Percentiles rank a stretch among this genome's conserved stretches.
phyloP scores from a whole-genome alignment of 2,113 vertebrate species.

The Taxidea taxus region DNA sequence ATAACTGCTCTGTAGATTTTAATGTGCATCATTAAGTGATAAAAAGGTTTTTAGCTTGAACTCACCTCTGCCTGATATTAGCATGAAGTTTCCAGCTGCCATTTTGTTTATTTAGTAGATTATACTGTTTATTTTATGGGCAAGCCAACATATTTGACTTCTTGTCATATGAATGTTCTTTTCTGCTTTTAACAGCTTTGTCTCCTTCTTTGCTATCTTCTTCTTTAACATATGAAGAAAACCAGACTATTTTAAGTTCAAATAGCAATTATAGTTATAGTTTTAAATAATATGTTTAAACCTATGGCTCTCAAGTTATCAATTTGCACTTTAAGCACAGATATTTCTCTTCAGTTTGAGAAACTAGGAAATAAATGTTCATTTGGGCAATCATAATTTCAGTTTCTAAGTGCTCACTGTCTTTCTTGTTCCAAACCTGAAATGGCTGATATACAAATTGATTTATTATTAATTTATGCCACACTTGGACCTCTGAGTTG shows the following conservation, averaged over 20 bases:
- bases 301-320: not conserved
- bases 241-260: not conserved
- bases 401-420: not conserved
- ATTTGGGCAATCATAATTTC: not conserved
- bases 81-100: not conserved
- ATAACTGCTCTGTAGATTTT: not conserved
- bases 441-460: not conserved
- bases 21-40: not conserved
- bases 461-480: not conserved
- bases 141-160: not conserved
- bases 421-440: not conserved
- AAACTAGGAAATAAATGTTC: not conserved
- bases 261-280: not conserved
- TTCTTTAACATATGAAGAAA: not conserved
- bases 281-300: not conserved
- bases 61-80: not conserved
- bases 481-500: not conserved
- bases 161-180: not conserved
- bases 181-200: not conserved
- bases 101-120: not conserved
- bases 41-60: not conserved
- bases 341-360: not conserved
- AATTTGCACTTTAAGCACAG: not conserved
- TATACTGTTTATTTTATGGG: not conserved
- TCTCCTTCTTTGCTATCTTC: not conserved